Conservation (phyloP, 2,888 invertebrate genomes). For the Crioceris asparagi region DNA sequence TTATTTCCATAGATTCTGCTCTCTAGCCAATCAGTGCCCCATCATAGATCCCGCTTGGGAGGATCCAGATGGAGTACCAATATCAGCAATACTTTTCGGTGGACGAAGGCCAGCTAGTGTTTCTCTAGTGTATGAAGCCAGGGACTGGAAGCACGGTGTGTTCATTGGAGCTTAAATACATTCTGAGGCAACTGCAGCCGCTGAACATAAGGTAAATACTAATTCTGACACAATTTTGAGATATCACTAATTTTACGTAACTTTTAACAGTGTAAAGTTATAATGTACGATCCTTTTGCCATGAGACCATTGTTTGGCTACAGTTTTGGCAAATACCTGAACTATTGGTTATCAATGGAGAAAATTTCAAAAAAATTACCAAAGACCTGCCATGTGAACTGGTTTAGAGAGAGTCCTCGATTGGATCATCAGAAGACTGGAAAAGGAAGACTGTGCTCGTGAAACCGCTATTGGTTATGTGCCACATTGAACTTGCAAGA, state of each 20-base stretch:
- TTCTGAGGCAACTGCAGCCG: constrained; percentile 96
- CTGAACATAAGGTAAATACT: constrained; percentile 64
- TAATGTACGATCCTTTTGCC: constrained; percentile 99
- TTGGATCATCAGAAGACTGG: constrained; percentile 85
- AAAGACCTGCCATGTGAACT: constrained; percentile 97
- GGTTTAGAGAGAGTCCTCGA: constrained; percentile 99
- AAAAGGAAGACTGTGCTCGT: constrained; percentile 57
- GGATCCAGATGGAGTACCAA: constrained; percentile 86
- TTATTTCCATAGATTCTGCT: constrained; percentile 56
- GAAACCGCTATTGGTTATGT: constrained; percentile 69
- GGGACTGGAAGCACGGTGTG: constrained; percentile 93
- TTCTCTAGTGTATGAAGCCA: constrained; percentile 86
- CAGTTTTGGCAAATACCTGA: constrained; percentile 93
- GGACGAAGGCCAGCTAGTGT: constrained; percentile 91
- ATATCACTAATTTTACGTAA: not conserved
- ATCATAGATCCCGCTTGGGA: constrained; percentile 93
- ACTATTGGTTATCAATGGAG: constrained; percentile 91
- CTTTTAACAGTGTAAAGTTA: constrained; percentile 56
- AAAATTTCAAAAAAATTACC: constrained; percentile 58
- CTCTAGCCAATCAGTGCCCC: constrained; percentile 91
- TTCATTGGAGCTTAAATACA: constrained; percentile 91
- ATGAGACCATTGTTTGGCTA: constrained; percentile 99
- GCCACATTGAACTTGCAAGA: constrained; percentile 62
- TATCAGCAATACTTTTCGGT: constrained; percentile 93
- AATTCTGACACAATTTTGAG: not conserved